Percentiles rank a stretch among this genome's conserved stretches.
These are phyloP conservation scores for Ephestia elutella DNA, from an alignment of 1,140 invertebrate species.

Conservation along the genomic window DNA sequence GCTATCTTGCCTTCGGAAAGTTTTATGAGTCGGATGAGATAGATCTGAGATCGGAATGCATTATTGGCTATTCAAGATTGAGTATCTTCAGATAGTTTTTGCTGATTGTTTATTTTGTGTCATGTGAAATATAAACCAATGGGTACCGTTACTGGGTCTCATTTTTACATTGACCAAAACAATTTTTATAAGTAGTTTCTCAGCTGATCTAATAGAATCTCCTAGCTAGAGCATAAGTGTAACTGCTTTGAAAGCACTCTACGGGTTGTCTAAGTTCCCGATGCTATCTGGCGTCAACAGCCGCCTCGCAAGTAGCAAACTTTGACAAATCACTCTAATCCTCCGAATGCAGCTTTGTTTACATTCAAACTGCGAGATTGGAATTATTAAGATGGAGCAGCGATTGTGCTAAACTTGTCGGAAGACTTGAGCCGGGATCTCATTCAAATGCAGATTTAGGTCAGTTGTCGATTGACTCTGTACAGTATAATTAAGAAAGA, in stretches of 20 bases:
- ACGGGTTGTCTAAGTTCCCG: constrained; percentile 5
- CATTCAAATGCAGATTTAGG: constrained; percentile 69
- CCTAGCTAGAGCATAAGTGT: background rate
- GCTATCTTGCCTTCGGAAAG: constrained; percentile 45
- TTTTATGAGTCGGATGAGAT: constrained; percentile 60
- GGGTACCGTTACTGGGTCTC: too few relatives aligned
- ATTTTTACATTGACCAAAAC: too few relatives aligned
- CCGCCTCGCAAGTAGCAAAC: constrained; percentile 38
- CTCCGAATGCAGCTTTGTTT: constrained; percentile 54
- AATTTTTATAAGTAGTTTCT: background rate
- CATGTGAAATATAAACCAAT: too few relatives aligned
- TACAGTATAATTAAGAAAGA: constrained; percentile 59
- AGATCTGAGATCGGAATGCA: constrained; percentile 56
- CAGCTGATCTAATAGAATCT: background rate
- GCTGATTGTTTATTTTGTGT: background rate
- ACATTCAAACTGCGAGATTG: constrained; percentile 55
- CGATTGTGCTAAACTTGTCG: constrained; percentile 62
- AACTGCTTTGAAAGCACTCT: background rate
- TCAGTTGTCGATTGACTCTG: constrained; percentile 60
- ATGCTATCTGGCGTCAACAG: constrained; percentile 17
- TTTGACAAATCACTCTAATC: constrained; percentile 63
- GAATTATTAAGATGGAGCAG: constrained; percentile 63
- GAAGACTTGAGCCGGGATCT: constrained; percentile 40
- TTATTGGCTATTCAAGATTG: constrained; percentile 56
- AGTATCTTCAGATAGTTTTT: constrained; percentile 16